Evolutionary conservation across 2,113 vertebrate genomes (phyloP), one percentile per base, ranked within the genome.

Genomic region (Catharus fuscescens): DNA sequence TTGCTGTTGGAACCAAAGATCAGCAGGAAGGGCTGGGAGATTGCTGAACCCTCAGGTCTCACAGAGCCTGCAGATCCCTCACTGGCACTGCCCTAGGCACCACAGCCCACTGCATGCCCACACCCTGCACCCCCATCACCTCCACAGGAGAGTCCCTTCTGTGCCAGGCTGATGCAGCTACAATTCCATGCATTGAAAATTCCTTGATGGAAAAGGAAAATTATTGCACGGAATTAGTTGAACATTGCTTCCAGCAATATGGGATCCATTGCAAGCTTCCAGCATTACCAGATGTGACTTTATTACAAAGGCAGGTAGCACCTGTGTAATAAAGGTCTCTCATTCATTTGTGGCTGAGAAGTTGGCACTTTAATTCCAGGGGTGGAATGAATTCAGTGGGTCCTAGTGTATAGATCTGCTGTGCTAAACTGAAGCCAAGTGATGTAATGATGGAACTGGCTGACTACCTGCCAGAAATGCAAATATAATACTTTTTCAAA

Each of bases 381-480:
- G 31, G 10, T 38, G 26, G 70, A 57, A 42, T 36, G 44, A 62
- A 65, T 77, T 36, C 34, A 59, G 48, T 59, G 50, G 48, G 65
- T 88, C 36, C 56, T 42, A 34, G 42, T 23, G 24, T 36, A 56
- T 31, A 45, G 31, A 42, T 86, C 66, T 90, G 36, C 72, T 64
- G 2, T 40, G 38, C 56, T 88, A 44, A 90, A 66, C 17, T 36
- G 52, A 34, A 80, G 17, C 31, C 38, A 54, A 90, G 28, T 34
- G 79, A 47, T 70, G 38, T 44, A 47, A 61, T 34, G 69, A 74
- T 36, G 47, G 66, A 90, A 72, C 78, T 88, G 81, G 64, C 50
- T 90, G 81, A 70, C 40, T 80, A 59, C 40, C 76, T 93, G 64
- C 88, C 76, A 93, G 38, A 90, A 92, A 78, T 73, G 52, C 88